A percentile compares a stretch with the other conserved stretches of the same genome.
Conservation (phyloP, 53 echinoderm and acorn worm species). For the Zoroaster sp. region DNA sequence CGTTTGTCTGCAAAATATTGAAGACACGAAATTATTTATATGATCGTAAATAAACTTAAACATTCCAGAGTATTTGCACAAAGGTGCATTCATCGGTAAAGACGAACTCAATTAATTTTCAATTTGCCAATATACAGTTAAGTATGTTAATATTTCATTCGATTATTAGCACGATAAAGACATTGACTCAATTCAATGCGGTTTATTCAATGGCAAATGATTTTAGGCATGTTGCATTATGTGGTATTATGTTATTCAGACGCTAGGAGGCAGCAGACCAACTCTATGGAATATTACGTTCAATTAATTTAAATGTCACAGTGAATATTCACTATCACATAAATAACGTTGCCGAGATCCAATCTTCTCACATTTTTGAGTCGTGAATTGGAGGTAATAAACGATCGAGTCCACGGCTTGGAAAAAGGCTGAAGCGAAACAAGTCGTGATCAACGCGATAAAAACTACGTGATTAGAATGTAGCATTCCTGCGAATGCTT, state of each 20-base stretch:
- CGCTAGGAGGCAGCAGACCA: neutral
- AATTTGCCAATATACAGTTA: neutral
- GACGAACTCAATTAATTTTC: neutral
- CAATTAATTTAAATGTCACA: too few relatives aligned
- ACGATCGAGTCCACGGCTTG: too few relatives aligned
- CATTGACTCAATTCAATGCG: too few relatives aligned
- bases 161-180: neutral
- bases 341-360: too few relatives aligned
- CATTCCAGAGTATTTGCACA: constrained; percentile 19
- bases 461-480: too few relatives aligned
- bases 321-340: too few relatives aligned
- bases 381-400: too few relatives aligned
- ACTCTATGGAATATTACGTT: too few relatives aligned
- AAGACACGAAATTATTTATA: neutral
- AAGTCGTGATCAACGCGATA: too few relatives aligned
- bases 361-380: too few relatives aligned
- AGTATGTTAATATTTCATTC: neutral
- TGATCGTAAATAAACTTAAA: neutral
- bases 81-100: neutral
- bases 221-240: neutral
- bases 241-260: neutral
- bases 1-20: neutral
- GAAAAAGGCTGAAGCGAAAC: too few relatives aligned
- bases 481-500: too few relatives aligned
- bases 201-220: neutral